Conservation (phyloP, 2,797 vertebrate genomes). For the Hybognathus amarus region DNA sequence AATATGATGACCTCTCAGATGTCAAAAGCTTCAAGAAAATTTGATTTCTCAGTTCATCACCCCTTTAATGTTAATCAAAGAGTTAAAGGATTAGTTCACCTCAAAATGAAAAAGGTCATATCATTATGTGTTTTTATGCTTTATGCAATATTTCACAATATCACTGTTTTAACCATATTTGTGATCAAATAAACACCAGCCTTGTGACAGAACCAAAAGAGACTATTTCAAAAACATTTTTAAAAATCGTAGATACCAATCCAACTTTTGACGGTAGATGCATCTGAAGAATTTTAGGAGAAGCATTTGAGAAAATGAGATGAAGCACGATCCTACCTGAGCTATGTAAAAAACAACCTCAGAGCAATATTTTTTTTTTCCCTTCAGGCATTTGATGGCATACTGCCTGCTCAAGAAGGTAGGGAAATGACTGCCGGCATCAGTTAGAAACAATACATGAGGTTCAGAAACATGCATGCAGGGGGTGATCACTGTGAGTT, state of each 20-base stretch:
- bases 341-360: background rate
- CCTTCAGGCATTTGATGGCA: background rate
- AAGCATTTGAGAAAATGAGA: background rate
- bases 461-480: conserved; percentile 40
- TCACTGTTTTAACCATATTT: background rate
- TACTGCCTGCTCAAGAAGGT: conserved; percentile 31
- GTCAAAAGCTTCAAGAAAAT: too few species aligned
- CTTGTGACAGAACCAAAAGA: background rate
- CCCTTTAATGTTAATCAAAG: too few species aligned
- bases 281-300: background rate
- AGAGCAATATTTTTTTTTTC: background rate
- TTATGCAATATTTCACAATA: background rate
- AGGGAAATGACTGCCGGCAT: conserved; percentile 31
- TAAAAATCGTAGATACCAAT: background rate
- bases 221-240: background rate
- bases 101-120: too few species aligned
- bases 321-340: background rate
- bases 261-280: background rate
- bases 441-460: conserved; percentile 32
- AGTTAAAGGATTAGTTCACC: too few species aligned
- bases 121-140: too few species aligned
- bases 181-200: background rate
- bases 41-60: too few species aligned
- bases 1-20: too few species aligned
- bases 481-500: conserved; percentile 45